phyloP scores from a whole-genome alignment of 2,797 vertebrate genomes.

The Anguilla obscura region DNA sequence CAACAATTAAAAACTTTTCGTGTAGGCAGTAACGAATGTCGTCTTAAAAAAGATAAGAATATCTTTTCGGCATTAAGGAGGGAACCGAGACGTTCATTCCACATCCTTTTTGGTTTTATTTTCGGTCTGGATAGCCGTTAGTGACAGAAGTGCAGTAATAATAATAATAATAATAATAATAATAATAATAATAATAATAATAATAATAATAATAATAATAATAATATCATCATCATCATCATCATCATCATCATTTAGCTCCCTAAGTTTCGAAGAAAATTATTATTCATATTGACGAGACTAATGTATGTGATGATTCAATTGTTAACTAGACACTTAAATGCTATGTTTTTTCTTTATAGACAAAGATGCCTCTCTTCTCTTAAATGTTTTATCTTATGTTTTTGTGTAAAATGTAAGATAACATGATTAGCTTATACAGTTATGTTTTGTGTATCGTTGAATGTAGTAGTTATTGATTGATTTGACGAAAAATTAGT shows the following conservation, averaged over 20 bases:
- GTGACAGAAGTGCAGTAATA: conserved; percentile 44
- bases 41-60: not conserved
- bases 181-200: conserved; percentile 37
- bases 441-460: not conserved
- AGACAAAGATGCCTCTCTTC: not conserved
- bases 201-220: conserved; percentile 43
- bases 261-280: not conserved
- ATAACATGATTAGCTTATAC: not conserved
- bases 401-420: not conserved
- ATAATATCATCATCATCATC: conserved; percentile 28
- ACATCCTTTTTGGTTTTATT: conserved; percentile 55
- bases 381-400: not conserved
- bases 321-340: not conserved
- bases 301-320: not conserved
- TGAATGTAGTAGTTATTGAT: not conserved
- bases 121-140: not conserved
- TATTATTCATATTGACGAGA: not conserved
- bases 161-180: conserved; percentile 49
- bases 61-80: not conserved
- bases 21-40: not conserved
- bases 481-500: not conserved
- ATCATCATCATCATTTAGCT: not conserved
- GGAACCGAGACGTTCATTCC: not conserved
- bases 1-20: not conserved
- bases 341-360: not conserved